These are phyloP conservation scores for Xenus cinereus DNA, from an alignment of 2,113 vertebrate genomes.

Conservation along the genomic window DNA sequence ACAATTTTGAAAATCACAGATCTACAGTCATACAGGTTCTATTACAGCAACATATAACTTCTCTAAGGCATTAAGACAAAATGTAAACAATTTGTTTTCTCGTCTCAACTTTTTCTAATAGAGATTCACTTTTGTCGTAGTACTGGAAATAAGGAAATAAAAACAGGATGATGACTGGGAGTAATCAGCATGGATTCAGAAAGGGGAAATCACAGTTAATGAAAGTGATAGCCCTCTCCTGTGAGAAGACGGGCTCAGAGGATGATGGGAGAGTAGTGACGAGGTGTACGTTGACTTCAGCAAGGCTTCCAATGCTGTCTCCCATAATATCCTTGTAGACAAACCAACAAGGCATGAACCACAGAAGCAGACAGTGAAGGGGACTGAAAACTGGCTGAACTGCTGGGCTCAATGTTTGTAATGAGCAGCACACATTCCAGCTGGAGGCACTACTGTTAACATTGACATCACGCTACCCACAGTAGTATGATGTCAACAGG, in stretches of 20 bases:
- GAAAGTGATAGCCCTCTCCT: neutral
- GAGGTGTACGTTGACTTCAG: too few relatives aligned
- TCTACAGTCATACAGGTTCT: neutral
- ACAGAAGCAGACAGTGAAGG: neutral
- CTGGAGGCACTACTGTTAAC: neutral
- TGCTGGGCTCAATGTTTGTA: neutral
- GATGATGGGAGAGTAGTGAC: neutral
- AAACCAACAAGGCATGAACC: neutral
- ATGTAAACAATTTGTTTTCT: neutral
- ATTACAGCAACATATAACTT: neutral
- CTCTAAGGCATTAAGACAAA: neutral
- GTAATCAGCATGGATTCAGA: neutral
- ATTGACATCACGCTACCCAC: neutral
- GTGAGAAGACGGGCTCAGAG: accelerated
- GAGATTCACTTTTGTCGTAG: neutral
- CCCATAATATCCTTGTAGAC: neutral
- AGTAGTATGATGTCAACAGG: neutral
- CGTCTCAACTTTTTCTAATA: neutral
- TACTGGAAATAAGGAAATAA: neutral
- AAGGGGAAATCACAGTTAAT: neutral
- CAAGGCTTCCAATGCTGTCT: neutral
- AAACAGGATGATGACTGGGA: accelerated
- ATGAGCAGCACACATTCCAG: neutral
- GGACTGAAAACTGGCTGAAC: neutral
- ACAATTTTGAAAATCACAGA: neutral